phyloP scores from a whole-genome alignment of 1,140 invertebrate species.

The Drosophila ananassae region DNA sequence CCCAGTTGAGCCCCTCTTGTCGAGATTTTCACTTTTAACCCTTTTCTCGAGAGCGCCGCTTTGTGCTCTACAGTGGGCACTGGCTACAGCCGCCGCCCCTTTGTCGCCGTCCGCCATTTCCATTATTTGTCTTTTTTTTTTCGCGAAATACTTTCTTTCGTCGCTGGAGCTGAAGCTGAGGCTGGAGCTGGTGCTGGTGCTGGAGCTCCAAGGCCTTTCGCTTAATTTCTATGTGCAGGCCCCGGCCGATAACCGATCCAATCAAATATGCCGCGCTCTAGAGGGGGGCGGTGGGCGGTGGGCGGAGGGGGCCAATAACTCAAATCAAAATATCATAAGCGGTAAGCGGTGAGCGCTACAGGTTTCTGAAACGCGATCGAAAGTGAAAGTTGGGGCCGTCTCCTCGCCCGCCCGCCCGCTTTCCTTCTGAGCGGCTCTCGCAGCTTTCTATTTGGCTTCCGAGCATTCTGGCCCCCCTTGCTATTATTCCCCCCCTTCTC shows the following conservation, averaged over 20 bases:
- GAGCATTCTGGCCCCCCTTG: not conserved
- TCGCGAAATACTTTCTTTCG: conserved; percentile 66
- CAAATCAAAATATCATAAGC: conserved; percentile 36
- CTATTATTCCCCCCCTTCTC: not conserved
- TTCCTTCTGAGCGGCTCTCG: conserved; percentile 19
- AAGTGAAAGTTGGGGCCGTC: conserved; percentile 67
- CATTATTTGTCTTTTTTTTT: conserved; percentile 11
- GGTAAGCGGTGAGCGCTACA: conserved; percentile 22
- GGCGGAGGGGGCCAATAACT: not conserved
- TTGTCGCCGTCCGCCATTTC: not conserved
- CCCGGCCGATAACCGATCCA: conserved; percentile 55
- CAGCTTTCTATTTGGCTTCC: not conserved
- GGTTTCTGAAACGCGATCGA: conserved; percentile 76
- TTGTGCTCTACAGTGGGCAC: conserved; percentile 10
- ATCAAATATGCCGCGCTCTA: conserved; percentile 56
- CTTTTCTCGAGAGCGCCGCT: conserved; percentile 41
- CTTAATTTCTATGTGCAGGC: conserved; percentile 68
- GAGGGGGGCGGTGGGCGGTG: not conserved
- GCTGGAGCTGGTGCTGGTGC: conserved; percentile 6
- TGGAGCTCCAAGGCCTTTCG: conserved; percentile 59
- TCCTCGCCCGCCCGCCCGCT: conserved; percentile 7
- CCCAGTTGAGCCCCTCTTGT: not conserved
- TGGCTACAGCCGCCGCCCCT: not conserved
- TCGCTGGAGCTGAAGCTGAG: not conserved
- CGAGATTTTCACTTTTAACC: conserved; percentile 71